phyloP scores from a whole-genome alignment of 2,888 invertebrate genomes.

The Drosophila kanekoi region DNA sequence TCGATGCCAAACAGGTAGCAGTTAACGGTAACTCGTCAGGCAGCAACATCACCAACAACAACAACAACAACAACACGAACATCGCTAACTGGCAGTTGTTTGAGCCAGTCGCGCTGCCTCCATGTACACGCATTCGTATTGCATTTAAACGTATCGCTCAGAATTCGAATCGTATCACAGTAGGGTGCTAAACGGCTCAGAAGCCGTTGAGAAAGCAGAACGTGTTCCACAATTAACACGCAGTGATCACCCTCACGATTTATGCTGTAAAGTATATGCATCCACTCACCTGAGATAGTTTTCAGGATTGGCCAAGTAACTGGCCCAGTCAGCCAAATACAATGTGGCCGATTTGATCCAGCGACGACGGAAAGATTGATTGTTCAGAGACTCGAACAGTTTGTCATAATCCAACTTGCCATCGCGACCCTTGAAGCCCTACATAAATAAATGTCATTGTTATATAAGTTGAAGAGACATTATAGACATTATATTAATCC shows the following conservation, averaged over 20 bases:
- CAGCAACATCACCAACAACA: constrained; percentile 19
- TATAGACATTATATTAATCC: not conserved
- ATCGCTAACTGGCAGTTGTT: constrained; percentile 38
- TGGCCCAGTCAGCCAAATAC: constrained; percentile 90
- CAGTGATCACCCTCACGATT: constrained; percentile 20
- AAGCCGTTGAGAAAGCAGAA: constrained; percentile 62
- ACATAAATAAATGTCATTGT: constrained; percentile 2
- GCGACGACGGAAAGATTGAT: constrained; percentile 91
- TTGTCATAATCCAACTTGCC: constrained; percentile 90
- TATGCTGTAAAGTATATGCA: constrained; percentile 12
- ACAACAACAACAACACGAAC: constrained; percentile 1
- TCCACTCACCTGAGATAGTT: constrained; percentile 89
- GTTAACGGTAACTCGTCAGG: constrained; percentile 64
- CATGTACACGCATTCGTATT: constrained; percentile 21
- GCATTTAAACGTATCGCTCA: constrained; percentile 24
- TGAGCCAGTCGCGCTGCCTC: constrained; percentile 1
- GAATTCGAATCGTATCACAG: constrained; percentile 59
- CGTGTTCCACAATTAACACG: constrained; percentile 68
- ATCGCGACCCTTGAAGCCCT: constrained; percentile 88
- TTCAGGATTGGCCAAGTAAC: constrained; percentile 91
- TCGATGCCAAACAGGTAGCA: constrained; percentile 72
- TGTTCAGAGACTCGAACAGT: constrained; percentile 92
- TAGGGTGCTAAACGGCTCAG: constrained; percentile 64
- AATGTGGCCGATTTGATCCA: constrained; percentile 92
- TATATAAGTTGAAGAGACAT: not conserved